Conservation (phyloP, 2,797 vertebrate genomes). For the Rhynchonycteris naso region DNA sequence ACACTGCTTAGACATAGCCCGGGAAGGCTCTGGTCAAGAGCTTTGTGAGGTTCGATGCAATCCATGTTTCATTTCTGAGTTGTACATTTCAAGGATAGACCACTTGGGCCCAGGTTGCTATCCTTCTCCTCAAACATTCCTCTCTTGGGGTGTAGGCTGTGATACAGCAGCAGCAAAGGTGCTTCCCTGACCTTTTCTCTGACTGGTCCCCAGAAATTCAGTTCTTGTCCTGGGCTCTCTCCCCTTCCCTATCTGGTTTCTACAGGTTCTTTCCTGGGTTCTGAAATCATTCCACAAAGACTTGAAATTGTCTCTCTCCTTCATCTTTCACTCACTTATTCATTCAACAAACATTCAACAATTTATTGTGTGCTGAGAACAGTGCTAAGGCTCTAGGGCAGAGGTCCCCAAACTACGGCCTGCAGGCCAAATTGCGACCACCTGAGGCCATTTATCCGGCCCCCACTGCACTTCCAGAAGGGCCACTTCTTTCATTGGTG, state of each 20-base stretch:
- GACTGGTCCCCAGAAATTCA: neutral
- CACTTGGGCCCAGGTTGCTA: neutral
- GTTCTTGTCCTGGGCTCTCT: neutral
- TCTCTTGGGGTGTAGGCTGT: neutral
- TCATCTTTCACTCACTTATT: constrained; percentile 63
- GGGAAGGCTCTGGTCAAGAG: neutral
- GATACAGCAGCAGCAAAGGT: neutral
- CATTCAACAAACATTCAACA: constrained; percentile 60
- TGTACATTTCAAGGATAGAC: neutral
- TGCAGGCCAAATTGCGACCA: too few species aligned
- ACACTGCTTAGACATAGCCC: neutral
- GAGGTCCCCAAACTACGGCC: too few species aligned
- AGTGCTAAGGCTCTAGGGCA: constrained; percentile 52
- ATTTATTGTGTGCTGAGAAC: constrained; percentile 25
- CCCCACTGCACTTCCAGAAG: too few species aligned
- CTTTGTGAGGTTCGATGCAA: neutral
- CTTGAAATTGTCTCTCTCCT: constrained; percentile 40
- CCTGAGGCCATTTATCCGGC: too few species aligned
- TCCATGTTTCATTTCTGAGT: neutral
- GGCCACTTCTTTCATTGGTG: too few species aligned
- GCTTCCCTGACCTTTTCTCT: neutral
- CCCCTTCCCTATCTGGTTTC: neutral
- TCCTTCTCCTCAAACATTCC: neutral
- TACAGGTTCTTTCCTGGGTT: constrained; percentile 47
- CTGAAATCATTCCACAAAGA: constrained; percentile 54